Evolutionary conservation across 2,888 invertebrate genomes (phyloP).

Genomic region (Tricholauxania praeusta): DNA sequence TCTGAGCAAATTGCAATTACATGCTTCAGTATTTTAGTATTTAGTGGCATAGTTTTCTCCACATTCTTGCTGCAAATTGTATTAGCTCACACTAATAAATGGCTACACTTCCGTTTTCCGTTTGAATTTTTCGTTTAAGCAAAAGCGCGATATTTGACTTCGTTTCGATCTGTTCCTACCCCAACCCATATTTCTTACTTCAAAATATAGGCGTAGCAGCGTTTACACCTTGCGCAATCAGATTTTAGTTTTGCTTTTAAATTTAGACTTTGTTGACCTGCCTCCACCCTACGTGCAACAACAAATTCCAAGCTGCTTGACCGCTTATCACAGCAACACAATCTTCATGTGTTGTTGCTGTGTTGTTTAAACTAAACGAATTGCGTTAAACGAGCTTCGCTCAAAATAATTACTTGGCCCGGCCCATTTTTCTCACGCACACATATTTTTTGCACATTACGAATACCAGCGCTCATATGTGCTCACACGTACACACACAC

Average conservation of each 20-base stretch:
- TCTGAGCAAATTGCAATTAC: no score
- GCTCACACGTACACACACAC: neutral
- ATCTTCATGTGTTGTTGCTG: conserved; percentile 46
- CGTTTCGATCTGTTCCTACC: neutral
- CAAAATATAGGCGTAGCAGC: conserved; percentile 17
- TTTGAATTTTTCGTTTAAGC: conserved; percentile 25
- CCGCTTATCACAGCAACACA: conserved; percentile 54
- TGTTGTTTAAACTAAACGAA: conserved; percentile 13
- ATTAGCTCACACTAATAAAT: conserved; percentile 37
- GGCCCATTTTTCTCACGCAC: conserved; percentile 66
- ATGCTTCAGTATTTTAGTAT: no score
- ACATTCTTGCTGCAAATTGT: neutral
- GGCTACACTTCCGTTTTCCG: conserved; percentile 40
- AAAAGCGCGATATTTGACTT: neutral
- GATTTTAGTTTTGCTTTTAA: conserved; percentile 12
- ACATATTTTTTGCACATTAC: conserved; percentile 21
- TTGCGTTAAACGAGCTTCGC: conserved; percentile 13
- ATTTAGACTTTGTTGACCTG: conserved; percentile 47
- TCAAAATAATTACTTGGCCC: conserved; percentile 62
- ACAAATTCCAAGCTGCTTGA: neutral
- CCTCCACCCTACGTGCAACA: conserved; percentile 32
- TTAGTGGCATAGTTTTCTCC: no score
- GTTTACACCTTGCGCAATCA: conserved; percentile 31
- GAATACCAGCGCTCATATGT: neutral
- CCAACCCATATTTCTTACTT: neutral